phyloP scores from a whole-genome alignment of 2,888 invertebrate genomes.

The Clanis bilineata region DNA sequence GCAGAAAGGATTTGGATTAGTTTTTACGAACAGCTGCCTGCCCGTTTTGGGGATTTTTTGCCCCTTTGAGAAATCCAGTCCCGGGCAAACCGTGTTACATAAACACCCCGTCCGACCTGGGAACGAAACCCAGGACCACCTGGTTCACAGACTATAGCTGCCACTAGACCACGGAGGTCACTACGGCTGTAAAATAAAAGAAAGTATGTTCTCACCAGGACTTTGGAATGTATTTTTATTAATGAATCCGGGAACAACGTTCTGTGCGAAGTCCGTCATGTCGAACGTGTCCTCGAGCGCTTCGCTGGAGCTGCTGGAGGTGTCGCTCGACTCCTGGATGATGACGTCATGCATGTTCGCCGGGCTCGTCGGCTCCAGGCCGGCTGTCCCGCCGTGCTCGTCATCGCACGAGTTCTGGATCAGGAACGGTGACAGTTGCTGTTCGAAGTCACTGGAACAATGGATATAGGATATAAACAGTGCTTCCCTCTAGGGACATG shows the following conservation, averaged over 20 bases:
- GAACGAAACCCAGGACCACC: no score
- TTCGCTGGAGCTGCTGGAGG: conserved; percentile 51
- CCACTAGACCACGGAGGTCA: no score
- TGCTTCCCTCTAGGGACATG: no score
- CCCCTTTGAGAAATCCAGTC: no score
- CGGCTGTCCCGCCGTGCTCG: conserved; percentile 42
- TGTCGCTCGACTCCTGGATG: conserved; percentile 58
- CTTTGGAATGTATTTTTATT: conserved; percentile 74
- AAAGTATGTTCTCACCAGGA: conserved; percentile 36
- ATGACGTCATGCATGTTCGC: conserved; percentile 58
- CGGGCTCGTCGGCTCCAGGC: conserved; percentile 56
- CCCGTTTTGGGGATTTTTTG: no score
- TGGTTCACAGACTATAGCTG: no score
- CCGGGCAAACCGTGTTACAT: no score
- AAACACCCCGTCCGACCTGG: no score
- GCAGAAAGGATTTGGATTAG: no score
- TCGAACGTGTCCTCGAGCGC: conserved; percentile 59
- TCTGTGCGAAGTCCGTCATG: conserved; percentile 68
- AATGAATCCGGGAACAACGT: conserved; percentile 72
- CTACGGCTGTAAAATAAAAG: no score
- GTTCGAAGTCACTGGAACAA: conserved; percentile 76
- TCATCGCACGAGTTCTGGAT: conserved; percentile 74
- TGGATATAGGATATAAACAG: neutral
- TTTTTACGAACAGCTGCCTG: no score
- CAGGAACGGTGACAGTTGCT: conserved; percentile 81